Conservation (phyloP, 2,113 vertebrate genomes). For the Craseonycteris thonglongyai region DNA sequence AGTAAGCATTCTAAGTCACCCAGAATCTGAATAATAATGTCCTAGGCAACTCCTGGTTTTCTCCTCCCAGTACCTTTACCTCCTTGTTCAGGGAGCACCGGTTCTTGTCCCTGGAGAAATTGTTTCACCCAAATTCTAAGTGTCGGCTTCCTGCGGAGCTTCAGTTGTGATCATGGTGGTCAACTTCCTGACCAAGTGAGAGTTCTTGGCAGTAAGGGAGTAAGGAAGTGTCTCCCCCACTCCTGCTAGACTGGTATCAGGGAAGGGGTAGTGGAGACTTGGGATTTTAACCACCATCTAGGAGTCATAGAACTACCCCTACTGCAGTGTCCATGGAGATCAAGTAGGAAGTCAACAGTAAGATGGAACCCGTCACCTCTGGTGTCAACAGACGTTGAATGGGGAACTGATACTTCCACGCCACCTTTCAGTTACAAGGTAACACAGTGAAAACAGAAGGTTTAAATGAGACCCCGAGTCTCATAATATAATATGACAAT, state of each 20-base stretch:
- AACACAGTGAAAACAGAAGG: neutral
- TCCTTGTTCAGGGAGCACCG: neutral
- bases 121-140: neutral
- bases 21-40: neutral
- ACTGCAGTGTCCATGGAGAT: accelerated
- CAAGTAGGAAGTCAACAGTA: neutral
- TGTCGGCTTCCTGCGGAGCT: neutral
- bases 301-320: too few species aligned
- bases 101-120: neutral
- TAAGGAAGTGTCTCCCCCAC: neutral
- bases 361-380: neutral
- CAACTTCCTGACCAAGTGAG: neutral
- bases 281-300: neutral
- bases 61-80: neutral
- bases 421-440: neutral
- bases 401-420: neutral
- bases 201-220: too few species aligned
- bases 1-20: neutral
- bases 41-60: neutral
- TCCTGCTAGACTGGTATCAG: neutral
- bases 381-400: neutral
- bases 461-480: neutral
- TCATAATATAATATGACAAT: neutral
- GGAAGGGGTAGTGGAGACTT: neutral
- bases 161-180: neutral